Evolutionary conservation across 2,113 vertebrate genomes (phyloP).

Genomic region (Thermophis baileyi): DNA sequence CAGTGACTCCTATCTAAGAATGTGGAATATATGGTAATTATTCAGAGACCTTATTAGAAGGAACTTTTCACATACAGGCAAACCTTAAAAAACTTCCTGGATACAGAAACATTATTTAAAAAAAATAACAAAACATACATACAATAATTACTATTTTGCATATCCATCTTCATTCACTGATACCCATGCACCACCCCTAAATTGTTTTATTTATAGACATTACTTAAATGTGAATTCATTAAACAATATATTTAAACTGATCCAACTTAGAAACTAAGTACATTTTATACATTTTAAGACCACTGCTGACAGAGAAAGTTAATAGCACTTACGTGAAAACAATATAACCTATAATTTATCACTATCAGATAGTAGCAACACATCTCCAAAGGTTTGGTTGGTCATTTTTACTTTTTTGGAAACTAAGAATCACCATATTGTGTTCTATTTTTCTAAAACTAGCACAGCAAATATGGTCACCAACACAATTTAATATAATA

Average conservation of each 20-base stretch:
- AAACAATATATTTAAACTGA: not conserved
- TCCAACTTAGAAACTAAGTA: not conserved
- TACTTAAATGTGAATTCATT: not conserved
- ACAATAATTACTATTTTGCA: not conserved
- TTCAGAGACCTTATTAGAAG: not conserved
- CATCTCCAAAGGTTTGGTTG: not conserved
- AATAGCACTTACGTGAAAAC: not conserved
- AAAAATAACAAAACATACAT: not conserved
- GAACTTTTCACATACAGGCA: not conserved
- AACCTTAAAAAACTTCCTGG: not conserved
- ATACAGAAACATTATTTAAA: not conserved
- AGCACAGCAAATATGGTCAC: not conserved
- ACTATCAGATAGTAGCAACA: not conserved
- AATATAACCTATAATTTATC: not conserved
- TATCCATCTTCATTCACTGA: not conserved
- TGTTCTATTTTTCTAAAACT: not conserved
- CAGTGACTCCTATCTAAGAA: not conserved
- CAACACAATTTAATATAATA: not conserved
- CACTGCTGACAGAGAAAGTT: no score
- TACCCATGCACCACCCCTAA: not conserved
- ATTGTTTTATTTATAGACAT: not conserved
- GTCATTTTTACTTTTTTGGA: not conserved
- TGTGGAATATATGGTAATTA: not conserved
- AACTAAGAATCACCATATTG: not conserved
- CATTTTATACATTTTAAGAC: not conserved